phyloP scores from a whole-genome alignment of 2,113 vertebrate genomes.

The Rattus rattus region DNA sequence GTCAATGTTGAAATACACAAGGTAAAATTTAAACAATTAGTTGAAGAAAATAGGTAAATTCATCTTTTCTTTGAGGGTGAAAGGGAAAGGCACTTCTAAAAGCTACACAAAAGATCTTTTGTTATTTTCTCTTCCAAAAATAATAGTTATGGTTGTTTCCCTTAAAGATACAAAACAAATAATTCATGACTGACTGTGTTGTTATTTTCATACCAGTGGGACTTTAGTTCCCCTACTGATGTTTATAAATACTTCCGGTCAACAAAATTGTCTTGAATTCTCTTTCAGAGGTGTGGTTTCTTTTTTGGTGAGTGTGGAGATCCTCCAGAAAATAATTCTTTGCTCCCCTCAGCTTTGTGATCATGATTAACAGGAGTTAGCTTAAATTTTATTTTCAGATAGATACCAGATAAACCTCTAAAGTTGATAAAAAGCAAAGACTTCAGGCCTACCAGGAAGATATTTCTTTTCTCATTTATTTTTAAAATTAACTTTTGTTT shows the following conservation, averaged over 20 bases:
- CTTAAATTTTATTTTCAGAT: neutral
- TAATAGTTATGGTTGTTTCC: slow-evolving; percentile 12
- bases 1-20: neutral
- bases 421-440: neutral
- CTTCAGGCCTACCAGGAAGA: too few species aligned
- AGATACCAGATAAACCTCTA: neutral
- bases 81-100: neutral
- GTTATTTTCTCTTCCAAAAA: neutral
- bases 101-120: neutral
- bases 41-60: neutral
- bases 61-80: neutral
- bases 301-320: neutral
- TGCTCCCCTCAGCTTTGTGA: neutral
- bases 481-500: neutral
- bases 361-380: neutral
- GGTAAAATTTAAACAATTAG: neutral
- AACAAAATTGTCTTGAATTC: neutral
- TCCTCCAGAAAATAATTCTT: neutral
- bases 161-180: slow-evolving; percentile 63
- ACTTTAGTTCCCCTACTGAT: slow-evolving; percentile 64
- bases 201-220: slow-evolving; percentile 62
- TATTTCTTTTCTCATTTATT: neutral
- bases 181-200: neutral
- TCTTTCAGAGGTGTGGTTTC: neutral
- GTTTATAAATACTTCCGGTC: neutral